A percentile compares a stretch with the other conserved stretches of the same genome.
Evolutionary conservation across 2,113 vertebrate species (phyloP).

Genomic region (Serilophus lunatus): DNA sequence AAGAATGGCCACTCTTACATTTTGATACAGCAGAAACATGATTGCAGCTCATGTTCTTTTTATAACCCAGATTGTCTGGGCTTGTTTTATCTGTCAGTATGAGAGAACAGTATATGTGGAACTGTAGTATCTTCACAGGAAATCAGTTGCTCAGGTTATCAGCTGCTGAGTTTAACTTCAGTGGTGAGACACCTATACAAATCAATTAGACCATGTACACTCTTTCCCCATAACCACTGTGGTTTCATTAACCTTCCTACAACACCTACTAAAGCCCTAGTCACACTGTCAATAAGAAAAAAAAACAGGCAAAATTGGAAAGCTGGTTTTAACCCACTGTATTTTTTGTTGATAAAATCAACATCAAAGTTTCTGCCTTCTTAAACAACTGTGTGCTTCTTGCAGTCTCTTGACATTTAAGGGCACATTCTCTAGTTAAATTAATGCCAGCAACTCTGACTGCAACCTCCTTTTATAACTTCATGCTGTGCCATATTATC

Average conservation of each 20-base stretch:
- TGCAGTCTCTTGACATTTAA: conserved; percentile 59
- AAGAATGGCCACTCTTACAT: not conserved
- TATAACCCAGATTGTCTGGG: not conserved
- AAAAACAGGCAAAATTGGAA: not conserved
- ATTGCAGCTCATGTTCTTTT: not conserved
- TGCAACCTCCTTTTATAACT: conserved; percentile 59
- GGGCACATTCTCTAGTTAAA: conserved; percentile 47
- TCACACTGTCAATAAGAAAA: not conserved
- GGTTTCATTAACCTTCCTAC: not conserved
- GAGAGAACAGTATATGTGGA: not conserved
- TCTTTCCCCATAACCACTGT: not conserved
- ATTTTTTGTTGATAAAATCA: conserved; percentile 42
- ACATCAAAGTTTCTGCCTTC: conserved; percentile 51
- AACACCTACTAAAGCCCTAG: not conserved
- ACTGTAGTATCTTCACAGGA: not conserved
- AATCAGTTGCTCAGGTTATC: not conserved
- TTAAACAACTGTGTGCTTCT: conserved; percentile 46
- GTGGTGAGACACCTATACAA: not conserved
- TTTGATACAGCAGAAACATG: not conserved
- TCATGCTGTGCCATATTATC: conserved; percentile 18
- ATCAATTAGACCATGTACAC: not conserved
- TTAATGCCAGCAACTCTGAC: conserved; percentile 54
- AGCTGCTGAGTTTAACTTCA: not conserved
- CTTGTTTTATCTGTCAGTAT: not conserved
- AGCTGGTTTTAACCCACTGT: not conserved